phyloP scores from a whole-genome alignment of 2,797 vertebrate genomes.

The Sebastes hubbsi region DNA sequence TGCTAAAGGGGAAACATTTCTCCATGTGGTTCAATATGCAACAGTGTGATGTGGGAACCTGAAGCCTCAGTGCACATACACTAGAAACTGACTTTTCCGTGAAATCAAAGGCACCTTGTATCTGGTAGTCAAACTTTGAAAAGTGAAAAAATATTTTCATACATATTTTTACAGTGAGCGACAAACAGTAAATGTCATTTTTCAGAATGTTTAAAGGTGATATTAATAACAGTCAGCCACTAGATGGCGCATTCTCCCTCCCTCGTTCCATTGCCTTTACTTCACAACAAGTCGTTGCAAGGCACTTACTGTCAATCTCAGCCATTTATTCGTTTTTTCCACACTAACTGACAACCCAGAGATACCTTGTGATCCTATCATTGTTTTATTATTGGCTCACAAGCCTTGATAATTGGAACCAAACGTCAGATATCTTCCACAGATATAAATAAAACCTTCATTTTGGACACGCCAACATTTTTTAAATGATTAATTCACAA shows the following conservation, averaged over 20 bases:
- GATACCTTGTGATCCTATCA: too few relatives aligned
- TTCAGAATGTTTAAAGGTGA: neutral
- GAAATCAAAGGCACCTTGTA: neutral
- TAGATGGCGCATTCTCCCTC: too few relatives aligned
- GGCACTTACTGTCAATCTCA: too few relatives aligned
- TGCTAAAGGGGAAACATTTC: neutral
- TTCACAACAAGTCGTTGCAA: too few relatives aligned
- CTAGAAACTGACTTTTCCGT: neutral
- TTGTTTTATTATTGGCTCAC: too few relatives aligned
- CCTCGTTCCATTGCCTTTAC: too few relatives aligned
- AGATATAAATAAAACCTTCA: too few relatives aligned
- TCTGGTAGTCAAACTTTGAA: neutral
- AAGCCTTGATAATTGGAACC: accelerated
- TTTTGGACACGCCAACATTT: too few relatives aligned
- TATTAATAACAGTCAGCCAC: too few relatives aligned
- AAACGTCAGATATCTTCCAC: too few relatives aligned
- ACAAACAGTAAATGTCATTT: neutral
- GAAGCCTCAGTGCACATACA: neutral
- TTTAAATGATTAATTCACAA: too few relatives aligned
- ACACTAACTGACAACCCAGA: too few relatives aligned
- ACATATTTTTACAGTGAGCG: neutral
- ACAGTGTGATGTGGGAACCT: neutral
- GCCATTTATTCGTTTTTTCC: accelerated
- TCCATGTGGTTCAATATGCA: neutral
- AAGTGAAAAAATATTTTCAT: neutral